phyloP scores from a whole-genome alignment of 2,888 invertebrate genomes.

The Diaprepes abbreviatus region DNA sequence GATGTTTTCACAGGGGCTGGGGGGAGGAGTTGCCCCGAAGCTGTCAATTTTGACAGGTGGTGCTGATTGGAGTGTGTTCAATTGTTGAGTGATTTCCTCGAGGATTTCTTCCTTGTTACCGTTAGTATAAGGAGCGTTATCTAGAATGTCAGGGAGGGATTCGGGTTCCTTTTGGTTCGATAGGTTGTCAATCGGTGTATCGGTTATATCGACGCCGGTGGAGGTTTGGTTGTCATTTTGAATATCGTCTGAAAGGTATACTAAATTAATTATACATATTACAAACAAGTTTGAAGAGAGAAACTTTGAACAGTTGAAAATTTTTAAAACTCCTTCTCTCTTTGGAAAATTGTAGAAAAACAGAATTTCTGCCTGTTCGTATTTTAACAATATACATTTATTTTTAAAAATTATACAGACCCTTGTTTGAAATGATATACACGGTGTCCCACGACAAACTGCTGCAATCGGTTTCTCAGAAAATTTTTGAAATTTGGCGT shows the following conservation, averaged over 20 bases:
- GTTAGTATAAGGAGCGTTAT: slow-evolving; percentile 43
- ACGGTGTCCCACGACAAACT: too few relatives aligned
- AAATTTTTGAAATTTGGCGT: too few relatives aligned
- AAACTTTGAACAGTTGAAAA: too few relatives aligned
- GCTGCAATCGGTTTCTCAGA: too few relatives aligned
- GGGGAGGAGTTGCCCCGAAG: slow-evolving; percentile 63
- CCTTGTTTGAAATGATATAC: too few relatives aligned
- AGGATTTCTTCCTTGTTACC: slow-evolving; percentile 57
- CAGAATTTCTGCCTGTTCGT: too few relatives aligned
- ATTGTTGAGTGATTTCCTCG: slow-evolving; percentile 62
- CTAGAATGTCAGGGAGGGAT: slow-evolving; percentile 26
- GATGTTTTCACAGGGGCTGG: slow-evolving; percentile 63
- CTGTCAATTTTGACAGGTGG: slow-evolving; percentile 48
- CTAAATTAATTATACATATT: too few relatives aligned
- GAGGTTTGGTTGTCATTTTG: slow-evolving; percentile 55
- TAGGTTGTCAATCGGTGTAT: slow-evolving; percentile 58
- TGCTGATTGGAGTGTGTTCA: slow-evolving; percentile 59
- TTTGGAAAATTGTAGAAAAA: too few relatives aligned
- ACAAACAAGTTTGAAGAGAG: too few relatives aligned
- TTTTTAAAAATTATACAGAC: too few relatives aligned
- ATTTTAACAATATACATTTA: too few relatives aligned
- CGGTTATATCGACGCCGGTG: slow-evolving; percentile 60
- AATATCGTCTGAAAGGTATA: slow-evolving; percentile 51
- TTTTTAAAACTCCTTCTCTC: too few relatives aligned
- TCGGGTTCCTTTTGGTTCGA: slow-evolving; percentile 16